Evolutionary conservation across 2,113 vertebrate genomes (phyloP).

Genomic region (Fukomys damarensis): DNA sequence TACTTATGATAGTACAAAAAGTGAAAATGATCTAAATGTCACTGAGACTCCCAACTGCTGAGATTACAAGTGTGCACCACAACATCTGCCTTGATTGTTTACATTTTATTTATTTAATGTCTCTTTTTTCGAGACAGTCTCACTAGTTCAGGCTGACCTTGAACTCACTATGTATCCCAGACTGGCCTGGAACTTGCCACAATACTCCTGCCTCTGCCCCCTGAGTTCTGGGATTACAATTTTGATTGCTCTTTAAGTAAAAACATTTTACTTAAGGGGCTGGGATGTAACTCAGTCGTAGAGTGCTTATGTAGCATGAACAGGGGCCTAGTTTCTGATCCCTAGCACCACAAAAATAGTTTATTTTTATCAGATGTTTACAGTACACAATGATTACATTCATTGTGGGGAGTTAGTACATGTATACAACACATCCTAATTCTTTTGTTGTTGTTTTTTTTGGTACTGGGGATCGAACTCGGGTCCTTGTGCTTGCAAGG

Average conservation of each 20-base stretch:
- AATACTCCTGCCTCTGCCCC: neutral
- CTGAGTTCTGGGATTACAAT: neutral
- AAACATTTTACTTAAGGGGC: neutral
- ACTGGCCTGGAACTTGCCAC: neutral
- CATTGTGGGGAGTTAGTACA: neutral
- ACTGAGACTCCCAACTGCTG: neutral
- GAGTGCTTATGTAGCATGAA: neutral
- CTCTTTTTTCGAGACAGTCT: neutral
- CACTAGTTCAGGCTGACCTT: neutral
- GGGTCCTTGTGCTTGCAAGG: no score
- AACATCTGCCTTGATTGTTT: neutral
- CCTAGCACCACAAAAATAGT: neutral
- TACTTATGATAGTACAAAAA: neutral
- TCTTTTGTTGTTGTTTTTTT: no score
- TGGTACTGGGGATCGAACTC: no score
- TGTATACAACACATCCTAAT: neutral
- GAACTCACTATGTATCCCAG: neutral
- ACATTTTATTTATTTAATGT: neutral
- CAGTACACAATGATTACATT: neutral
- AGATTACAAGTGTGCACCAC: neutral
- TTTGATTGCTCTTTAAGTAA: constrained; percentile 28
- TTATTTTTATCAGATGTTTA: neutral
- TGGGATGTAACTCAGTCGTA: neutral
- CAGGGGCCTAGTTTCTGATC: neutral
- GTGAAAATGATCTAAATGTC: neutral